Conservation (phyloP, 2,113 vertebrate species). For the Atrichornis clamosus region DNA sequence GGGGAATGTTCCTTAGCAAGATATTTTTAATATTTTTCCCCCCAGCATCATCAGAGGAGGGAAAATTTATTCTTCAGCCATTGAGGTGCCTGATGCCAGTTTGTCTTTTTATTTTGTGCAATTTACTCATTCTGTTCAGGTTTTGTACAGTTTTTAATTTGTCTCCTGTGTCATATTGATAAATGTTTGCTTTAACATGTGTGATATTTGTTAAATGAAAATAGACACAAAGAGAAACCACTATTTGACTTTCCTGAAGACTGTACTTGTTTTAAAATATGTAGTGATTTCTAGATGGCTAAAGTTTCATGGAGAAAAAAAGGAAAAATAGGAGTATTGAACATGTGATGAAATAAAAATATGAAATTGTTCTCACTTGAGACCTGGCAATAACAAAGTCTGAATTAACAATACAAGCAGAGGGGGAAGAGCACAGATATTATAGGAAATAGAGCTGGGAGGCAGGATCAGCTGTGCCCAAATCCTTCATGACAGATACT, state of each 20-base stretch:
- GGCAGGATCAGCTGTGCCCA: slow-evolving; percentile 2
- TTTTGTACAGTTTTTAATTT: not conserved
- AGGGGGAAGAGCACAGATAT: not conserved
- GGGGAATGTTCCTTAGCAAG: not conserved
- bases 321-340: not conserved
- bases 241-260: not conserved
- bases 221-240: not conserved
- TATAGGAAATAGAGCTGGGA: not conserved
- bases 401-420: not conserved
- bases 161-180: not conserved
- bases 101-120: not conserved
- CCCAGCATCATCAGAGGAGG: too few relatives aligned
- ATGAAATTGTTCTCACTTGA: not conserved
- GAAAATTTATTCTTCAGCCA: not conserved
- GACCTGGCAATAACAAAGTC: not conserved
- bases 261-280: not conserved
- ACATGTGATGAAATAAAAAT: not conserved
- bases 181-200: not conserved
- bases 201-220: not conserved
- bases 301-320: not conserved
- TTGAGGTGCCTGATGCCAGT: not conserved
- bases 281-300: not conserved
- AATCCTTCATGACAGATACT: slow-evolving; percentile 32
- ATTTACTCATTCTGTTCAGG: not conserved
- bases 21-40: rapidly evolving